Base-by-base conservation (phyloP, 53 echinoderm and acorn worm genomes). In the Paracentrotus lividus region DNA sequence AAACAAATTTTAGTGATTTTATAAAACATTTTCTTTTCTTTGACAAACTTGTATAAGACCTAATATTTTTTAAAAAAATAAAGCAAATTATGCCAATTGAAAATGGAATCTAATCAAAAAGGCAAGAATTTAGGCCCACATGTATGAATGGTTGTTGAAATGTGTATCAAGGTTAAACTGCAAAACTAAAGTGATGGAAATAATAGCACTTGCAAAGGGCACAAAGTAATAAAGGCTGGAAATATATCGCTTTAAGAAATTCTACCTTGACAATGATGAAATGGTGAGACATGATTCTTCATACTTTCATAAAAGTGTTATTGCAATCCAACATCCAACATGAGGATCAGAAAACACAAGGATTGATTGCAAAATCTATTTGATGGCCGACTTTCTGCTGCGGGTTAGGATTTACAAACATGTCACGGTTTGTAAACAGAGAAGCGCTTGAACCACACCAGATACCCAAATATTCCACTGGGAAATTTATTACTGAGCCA, bases 401-500 rank as follows among this genome's bases (percentile, higher is more conserved):
- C 3, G 45, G 81, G 47, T 81, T 47, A 81, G 47, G 81, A 81
- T 81, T 81, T 81, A 81, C 2, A 81, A 47, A 47, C 81, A 47
- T 81, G 81, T 47, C 81, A 81, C 26, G 81, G 26, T 26, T 81
- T 47, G 49, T 81, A 81, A 81, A 81, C 47, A 81, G 8, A 45
- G 12, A n/a, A 81, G 4, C 44, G 26, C 81, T 18, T 4, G 47
- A 23, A 81, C 49, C 81, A 24, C 44, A 81, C n/a, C 47, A 1
- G 81, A 81, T 24, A 47, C 81, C 81, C 8, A 9, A 81, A 44
- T 45, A 81, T 81, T 81, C 81, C 81, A 8, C 3, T 1, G 81
- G 81, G 81, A 81, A 81, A 81, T 81, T 81, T 81, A 81, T 81
- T 81, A 81, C 81, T n/a, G 81, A 81, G 47, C 44, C 49, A 26